phyloP scores from a whole-genome alignment of 2,113 vertebrate genomes.

The Chlamydotis undulata region DNA sequence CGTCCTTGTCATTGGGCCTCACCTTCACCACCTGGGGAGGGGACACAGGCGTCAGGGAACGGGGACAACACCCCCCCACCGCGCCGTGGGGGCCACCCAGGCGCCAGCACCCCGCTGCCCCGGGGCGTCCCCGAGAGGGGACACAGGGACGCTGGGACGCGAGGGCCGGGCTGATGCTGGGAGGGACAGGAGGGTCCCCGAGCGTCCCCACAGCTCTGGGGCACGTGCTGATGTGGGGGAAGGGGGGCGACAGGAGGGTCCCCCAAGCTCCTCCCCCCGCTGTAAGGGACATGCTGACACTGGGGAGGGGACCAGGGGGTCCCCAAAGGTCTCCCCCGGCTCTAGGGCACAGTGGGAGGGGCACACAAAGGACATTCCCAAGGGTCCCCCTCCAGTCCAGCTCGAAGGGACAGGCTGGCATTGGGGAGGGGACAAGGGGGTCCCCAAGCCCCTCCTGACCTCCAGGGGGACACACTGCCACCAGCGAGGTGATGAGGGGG shows the following conservation, averaged over 20 bases:
- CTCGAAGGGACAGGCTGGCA: background rate
- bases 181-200: background rate
- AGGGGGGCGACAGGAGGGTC: background rate
- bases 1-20: conserved; percentile 91
- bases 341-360: background rate
- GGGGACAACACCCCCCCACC: background rate
- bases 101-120: too few species aligned
- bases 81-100: background rate
- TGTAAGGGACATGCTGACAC: background rate
- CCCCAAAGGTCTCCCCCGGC: background rate
- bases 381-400: background rate
- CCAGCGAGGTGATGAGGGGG: too few species aligned
- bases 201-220: background rate
- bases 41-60: background rate
- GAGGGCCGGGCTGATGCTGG: background rate
- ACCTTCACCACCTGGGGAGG: conserved; percentile 86
- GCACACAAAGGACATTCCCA: background rate
- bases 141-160: background rate
- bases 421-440: background rate
- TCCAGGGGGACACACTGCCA: background rate
- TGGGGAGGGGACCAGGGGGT: background rate
- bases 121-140: background rate
- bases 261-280: background rate
- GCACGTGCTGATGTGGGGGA: background rate
- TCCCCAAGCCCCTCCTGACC: too few species aligned